Percentiles rank a stretch among this genome's conserved stretches.
Conservation (phyloP, 2,888 invertebrate genomes). For the Tiliacea citrago region DNA sequence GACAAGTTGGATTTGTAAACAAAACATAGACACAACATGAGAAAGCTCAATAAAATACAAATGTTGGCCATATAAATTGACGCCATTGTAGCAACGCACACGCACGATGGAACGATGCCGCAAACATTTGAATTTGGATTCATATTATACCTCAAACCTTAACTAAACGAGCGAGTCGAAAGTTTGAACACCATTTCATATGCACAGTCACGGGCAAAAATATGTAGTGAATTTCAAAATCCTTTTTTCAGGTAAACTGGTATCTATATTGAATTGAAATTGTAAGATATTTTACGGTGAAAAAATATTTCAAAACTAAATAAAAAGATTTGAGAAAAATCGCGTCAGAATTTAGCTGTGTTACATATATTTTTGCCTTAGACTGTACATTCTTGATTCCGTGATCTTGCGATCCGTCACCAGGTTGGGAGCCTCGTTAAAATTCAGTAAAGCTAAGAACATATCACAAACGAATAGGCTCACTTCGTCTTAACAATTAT, state of each 20-base stretch:
- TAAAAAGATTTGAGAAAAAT: not conserved
- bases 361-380: not conserved
- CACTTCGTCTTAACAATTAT: slow-evolving; percentile 77
- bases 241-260: not conserved
- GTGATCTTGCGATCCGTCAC: slow-evolving; percentile 50
- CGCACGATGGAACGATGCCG: slow-evolving; percentile 14
- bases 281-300: not conserved
- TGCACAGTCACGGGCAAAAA: slow-evolving; percentile 28
- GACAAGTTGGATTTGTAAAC: slow-evolving; percentile 29
- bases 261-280: not conserved
- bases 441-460: slow-evolving; percentile 79
- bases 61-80: slow-evolving; percentile 43
- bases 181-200: slow-evolving; percentile 72
- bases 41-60: slow-evolving; percentile 39
- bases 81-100: slow-evolving; percentile 20
- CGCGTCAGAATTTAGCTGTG: not conserved
- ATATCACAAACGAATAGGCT: slow-evolving; percentile 76
- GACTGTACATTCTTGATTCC: slow-evolving; percentile 60
- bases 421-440: slow-evolving; percentile 68
- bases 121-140: slow-evolving; percentile 58
- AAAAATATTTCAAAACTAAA: not conserved
- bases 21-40: slow-evolving; percentile 30
- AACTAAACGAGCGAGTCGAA: slow-evolving; percentile 66
- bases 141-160: slow-evolving; percentile 55
- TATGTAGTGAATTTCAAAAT: no score